Base-by-base conservation (phyloP, 2,113 vertebrate species). In the Hemichromis elongatus region DNA sequence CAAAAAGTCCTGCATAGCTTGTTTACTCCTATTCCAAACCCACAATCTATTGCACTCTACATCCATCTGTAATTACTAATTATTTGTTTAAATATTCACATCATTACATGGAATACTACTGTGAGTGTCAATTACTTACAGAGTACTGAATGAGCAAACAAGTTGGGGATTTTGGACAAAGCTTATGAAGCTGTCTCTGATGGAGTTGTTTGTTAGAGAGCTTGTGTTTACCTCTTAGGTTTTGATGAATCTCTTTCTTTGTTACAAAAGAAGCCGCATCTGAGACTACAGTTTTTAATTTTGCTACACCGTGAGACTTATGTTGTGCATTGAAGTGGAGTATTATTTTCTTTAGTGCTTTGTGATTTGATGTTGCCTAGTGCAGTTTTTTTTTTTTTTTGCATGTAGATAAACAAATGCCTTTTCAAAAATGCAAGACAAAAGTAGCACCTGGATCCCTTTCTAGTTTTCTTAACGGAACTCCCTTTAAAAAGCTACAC, bases 161-260 rank as follows among this genome's bases (percentile, higher is more conserved):
- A 75, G 68, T 30, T 75, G 24, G 24, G 42, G 45, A 75, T 50
- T 75, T 75, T 50, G 68, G 47, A 30, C 24, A 30, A 28, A 75
- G 68, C 40, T 73, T 42, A 73, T 73, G 68, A 28, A 47, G 66
- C 66, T 50, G 42, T 75, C 68, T 75, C 42, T 75, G 68, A 30
- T 50, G 45, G 70, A 75, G 70, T 30, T n/a, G 42, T 75, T 75
- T 75, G 70, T 50, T 75, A 75, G 10, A 8, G 70, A 75, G 45
- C 26, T 30, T 75, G 42, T 50, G 26, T 50, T 75, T 75, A 75
- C 70, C 70, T 75, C 26, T 75, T 30, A 50, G 16, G 45, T 75
- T 75, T 52, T 75, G 18, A 75, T 52, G 30, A 75, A 75, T 50
- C 45, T 30, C 45, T 75, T 50, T 50, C 68, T 45, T 26, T 1